phyloP scores from a whole-genome alignment of 2,797 vertebrate genomes.

The Hoplostethus atlanticus region DNA sequence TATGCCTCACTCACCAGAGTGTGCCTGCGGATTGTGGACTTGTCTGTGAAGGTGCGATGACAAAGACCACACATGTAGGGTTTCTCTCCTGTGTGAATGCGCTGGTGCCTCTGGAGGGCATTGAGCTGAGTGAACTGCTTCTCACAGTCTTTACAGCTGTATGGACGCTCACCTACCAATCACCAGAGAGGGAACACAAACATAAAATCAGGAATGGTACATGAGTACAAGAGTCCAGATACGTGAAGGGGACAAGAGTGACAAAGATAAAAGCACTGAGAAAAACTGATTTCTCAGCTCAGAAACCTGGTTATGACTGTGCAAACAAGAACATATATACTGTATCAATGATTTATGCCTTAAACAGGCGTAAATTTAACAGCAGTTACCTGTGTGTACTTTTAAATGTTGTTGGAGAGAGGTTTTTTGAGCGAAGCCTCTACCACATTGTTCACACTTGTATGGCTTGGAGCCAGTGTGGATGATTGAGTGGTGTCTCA shows the following conservation, averaged over 20 bases:
- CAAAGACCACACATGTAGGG: constrained; percentile 98
- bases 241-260: neutral
- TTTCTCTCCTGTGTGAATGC: constrained; percentile 98
- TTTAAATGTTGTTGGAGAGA: constrained; percentile 98
- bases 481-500: constrained; percentile 97
- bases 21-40: constrained; percentile 96
- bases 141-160: constrained; percentile 93
- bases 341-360: neutral
- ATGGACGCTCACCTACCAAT: constrained; percentile 93
- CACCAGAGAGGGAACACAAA: neutral
- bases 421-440: constrained; percentile 96
- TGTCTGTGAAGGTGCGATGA: constrained; percentile 94
- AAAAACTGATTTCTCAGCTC: neutral
- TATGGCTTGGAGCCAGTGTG: constrained; percentile 96
- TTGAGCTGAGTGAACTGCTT: constrained; percentile 98
- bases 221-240: neutral
- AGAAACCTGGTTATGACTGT: neutral
- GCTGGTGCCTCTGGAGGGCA: constrained; percentile 95
- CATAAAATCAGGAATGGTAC: neutral
- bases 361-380: neutral
- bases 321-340: neutral
- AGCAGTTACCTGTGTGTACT: constrained; percentile 92
- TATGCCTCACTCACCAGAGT: constrained; percentile 85
- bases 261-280: neutral
- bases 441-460: constrained; percentile 92